Percentiles rank a stretch among this genome's conserved stretches.
Conservation (phyloP, 2,888 invertebrate genomes). For the Pteria penguin region DNA sequence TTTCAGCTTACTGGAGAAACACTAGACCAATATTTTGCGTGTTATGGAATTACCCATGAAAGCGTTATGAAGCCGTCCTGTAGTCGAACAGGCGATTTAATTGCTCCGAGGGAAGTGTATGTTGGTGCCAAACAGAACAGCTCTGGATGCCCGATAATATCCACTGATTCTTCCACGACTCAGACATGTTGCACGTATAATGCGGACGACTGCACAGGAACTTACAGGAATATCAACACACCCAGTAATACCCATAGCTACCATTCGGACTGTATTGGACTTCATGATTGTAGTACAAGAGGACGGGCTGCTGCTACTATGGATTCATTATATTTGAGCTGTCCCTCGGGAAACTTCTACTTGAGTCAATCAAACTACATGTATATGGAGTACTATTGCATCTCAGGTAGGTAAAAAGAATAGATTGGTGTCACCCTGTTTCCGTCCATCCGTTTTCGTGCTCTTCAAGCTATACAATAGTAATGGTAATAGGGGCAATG, state of each 20-base stretch:
- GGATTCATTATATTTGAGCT: background rate
- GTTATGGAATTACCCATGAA: background rate
- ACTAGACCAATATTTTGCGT: background rate
- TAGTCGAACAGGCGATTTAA: background rate
- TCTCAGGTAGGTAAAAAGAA: too few species aligned
- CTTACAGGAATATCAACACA: background rate
- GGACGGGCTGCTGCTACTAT: background rate
- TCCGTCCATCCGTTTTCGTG: too few species aligned
- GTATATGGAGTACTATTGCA: background rate
- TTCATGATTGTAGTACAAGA: background rate
- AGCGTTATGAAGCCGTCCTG: background rate
- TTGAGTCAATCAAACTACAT: background rate
- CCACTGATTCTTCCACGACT: background rate
- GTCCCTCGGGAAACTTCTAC: background rate
- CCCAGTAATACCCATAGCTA: background rate
- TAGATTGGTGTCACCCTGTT: too few species aligned
- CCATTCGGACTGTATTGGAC: background rate
- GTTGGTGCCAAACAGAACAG: background rate
- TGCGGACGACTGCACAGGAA: background rate
- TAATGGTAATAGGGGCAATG: too few species aligned
- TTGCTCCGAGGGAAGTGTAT: background rate
- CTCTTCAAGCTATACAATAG: too few species aligned
- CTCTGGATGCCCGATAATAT: background rate
- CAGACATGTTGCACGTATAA: background rate
- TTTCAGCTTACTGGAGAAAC: too few species aligned